Conservation (phyloP, 2,113 vertebrate genomes). For the Gavialis gangeticus region DNA sequence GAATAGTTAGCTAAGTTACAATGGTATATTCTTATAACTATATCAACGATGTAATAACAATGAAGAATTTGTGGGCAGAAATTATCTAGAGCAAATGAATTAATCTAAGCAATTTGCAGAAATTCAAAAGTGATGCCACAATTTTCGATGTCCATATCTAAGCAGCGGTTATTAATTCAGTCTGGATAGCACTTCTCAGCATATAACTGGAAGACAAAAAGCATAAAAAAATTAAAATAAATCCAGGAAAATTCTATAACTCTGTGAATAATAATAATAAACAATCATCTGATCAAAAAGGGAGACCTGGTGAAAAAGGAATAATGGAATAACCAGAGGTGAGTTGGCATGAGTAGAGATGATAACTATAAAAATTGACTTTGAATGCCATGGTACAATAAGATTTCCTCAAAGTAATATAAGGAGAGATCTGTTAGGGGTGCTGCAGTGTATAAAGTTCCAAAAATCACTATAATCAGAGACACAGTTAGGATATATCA, state of each 20-base stretch:
- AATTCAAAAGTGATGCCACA: constrained; percentile 43
- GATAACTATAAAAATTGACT: background rate
- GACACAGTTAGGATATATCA: constrained; percentile 1
- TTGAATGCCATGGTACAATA: background rate
- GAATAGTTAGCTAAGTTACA: constrained; percentile 64
- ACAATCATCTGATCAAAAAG: background rate
- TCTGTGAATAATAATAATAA: background rate
- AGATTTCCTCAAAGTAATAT: background rate
- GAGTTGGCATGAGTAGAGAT: background rate
- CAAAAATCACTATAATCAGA: constrained; percentile 20
- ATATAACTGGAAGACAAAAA: background rate
- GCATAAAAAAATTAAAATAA: constrained; percentile 24
- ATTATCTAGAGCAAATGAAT: constrained; percentile 65
- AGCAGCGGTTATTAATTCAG: background rate
- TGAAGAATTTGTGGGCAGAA: constrained; percentile 58
- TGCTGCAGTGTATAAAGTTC: background rate
- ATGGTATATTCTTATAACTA: background rate
- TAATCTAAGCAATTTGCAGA: constrained; percentile 62
- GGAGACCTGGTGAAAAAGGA: background rate
- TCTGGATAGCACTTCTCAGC: background rate
- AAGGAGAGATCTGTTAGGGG: background rate
- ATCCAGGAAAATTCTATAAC: background rate
- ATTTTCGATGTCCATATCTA: constrained; percentile 16
- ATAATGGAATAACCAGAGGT: background rate
- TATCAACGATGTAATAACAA: constrained; percentile 65